These are phyloP conservation scores for Chaitophorus viminalis DNA, from an alignment of 2,888 invertebrate genomes.

Conservation along the genomic window DNA sequence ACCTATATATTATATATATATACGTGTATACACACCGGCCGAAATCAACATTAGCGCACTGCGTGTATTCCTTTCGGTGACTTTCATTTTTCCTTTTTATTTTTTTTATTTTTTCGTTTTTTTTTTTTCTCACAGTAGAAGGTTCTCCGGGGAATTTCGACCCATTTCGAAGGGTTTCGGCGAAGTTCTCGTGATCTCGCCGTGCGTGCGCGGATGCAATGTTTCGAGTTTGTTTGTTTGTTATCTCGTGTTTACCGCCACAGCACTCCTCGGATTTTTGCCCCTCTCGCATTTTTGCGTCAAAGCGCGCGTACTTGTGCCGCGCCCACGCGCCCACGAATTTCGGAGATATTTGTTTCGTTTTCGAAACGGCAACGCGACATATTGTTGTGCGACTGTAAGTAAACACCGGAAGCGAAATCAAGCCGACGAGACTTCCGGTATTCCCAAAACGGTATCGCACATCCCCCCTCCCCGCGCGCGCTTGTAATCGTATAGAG, in stretches of 20 bases:
- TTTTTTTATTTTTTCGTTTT: not conserved
- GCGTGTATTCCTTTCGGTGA: not conserved
- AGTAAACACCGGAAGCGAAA: not conserved
- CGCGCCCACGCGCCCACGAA: not conserved
- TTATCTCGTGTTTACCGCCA: constrained; percentile 38
- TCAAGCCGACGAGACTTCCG: not conserved
- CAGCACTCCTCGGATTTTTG: not conserved
- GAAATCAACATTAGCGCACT: not conserved
- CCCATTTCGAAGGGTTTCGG: not conserved
- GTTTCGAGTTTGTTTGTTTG: constrained; percentile 47
- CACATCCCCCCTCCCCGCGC: too few species aligned
- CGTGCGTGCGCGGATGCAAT: not conserved
- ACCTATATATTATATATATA: too few species aligned
- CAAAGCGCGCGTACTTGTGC: not conserved
- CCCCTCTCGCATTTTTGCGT: not conserved
- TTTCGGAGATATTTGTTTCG: not conserved
- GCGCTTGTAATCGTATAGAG: not conserved
- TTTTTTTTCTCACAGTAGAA: not conserved
- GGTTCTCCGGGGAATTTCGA: not conserved
- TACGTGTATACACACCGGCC: not conserved
- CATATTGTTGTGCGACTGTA: not conserved
- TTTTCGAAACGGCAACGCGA: not conserved
- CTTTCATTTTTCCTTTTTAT: not conserved
- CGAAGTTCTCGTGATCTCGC: constrained; percentile 2
- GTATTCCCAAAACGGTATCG: too few species aligned